phyloP scores from a whole-genome alignment of 2,797 vertebrate genomes.

The Gallinago stenura region DNA sequence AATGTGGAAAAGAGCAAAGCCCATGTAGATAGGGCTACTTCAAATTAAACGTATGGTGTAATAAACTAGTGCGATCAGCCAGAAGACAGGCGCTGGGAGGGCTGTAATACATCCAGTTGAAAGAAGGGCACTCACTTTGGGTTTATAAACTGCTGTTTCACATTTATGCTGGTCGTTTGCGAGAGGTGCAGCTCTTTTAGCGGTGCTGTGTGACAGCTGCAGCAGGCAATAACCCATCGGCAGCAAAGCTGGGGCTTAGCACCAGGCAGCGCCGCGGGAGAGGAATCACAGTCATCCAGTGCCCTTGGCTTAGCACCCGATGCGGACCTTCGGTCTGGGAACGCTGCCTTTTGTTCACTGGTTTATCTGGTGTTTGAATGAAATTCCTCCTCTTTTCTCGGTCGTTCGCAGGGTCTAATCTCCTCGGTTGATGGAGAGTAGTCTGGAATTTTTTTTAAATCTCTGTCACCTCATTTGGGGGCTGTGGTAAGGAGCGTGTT shows the following conservation, averaged over 20 bases:
- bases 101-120: background rate
- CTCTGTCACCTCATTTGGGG: background rate
- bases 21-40: background rate
- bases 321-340: background rate
- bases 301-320: background rate
- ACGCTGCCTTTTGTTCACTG: background rate
- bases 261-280: background rate
- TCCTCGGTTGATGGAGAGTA: background rate
- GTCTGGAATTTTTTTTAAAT: background rate
- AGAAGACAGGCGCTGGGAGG: background rate
- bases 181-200: background rate
- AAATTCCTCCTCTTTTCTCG: background rate
- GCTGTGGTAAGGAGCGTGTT: background rate
- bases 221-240: background rate
- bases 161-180: background rate
- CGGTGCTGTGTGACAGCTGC: background rate
- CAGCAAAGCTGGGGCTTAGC: constrained; percentile 25
- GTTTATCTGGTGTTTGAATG: background rate
- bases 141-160: background rate
- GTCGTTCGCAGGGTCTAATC: background rate
- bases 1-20: background rate
- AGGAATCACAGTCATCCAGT: background rate
- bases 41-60: accelerated
- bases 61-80: background rate
- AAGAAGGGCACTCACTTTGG: background rate